Conservation (phyloP, 64 coral and sea anemone species). For the Porites australiensis region DNA sequence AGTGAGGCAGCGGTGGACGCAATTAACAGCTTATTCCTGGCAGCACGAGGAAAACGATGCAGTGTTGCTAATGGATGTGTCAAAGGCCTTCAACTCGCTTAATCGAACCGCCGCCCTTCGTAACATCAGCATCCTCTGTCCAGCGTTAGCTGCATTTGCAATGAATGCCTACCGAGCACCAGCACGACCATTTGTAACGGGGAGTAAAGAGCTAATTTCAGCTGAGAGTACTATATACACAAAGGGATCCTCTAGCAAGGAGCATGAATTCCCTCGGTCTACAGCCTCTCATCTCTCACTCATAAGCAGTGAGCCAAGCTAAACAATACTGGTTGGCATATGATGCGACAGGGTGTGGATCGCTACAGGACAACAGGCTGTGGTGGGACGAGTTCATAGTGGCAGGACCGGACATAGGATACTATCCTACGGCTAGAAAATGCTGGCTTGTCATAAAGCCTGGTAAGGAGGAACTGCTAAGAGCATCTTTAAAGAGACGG, state of each 20-base stretch:
- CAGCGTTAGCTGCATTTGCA: background rate
- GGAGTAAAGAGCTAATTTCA: background rate
- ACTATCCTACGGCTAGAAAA: background rate
- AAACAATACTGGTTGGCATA: too few species aligned
- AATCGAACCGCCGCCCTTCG: conserved; percentile 37
- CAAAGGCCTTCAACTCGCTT: conserved; percentile 29
- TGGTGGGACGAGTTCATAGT: background rate
- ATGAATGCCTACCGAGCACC: background rate
- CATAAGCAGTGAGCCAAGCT: too few species aligned
- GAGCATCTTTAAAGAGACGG: too few species aligned
- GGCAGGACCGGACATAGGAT: background rate
- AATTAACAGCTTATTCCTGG: conserved; percentile 41
- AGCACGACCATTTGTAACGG: background rate
- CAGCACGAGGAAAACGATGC: conserved; percentile 29
- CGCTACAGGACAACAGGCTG: background rate
- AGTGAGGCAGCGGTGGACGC: background rate
- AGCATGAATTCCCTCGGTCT: too few species aligned
- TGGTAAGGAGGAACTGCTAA: too few species aligned
- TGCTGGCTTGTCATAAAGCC: background rate
- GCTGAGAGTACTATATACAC: background rate
- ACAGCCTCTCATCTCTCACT: too few species aligned
- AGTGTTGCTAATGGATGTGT: conserved; percentile 30
- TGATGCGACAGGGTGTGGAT: background rate
- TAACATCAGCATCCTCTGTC: background rate
- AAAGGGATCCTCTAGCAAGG: background rate